These are phyloP conservation scores for Acrocera orbiculus DNA, from an alignment of 2,888 invertebrate species.

Conservation along the genomic window DNA sequence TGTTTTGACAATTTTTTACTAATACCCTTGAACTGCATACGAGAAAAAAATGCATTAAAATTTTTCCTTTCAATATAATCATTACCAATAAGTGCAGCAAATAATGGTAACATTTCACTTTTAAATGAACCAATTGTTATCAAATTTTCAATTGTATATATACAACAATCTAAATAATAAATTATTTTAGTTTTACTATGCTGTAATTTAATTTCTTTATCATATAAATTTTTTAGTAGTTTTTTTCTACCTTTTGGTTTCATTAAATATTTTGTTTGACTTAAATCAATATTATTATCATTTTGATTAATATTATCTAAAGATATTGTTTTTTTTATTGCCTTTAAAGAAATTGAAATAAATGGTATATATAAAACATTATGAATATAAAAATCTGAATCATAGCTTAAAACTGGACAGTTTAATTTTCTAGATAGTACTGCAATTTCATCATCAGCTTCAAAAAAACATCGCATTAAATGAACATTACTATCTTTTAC, in stretches of 20 bases:
- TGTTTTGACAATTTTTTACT: conserved; percentile 34
- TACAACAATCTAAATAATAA: conserved; percentile 40
- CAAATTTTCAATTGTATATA: conserved; percentile 55
- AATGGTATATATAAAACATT: conserved; percentile 69
- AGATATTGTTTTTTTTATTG: conserved; percentile 15
- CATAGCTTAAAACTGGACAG: conserved; percentile 79
- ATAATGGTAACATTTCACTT: conserved; percentile 50
- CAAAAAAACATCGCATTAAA: conserved; percentile 60
- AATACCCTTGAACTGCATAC: conserved; percentile 35
- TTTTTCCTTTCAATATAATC: conserved; percentile 58
- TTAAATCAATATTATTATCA: conserved; percentile 9
- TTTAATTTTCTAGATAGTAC: conserved; percentile 55
- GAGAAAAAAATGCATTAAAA: conserved; percentile 52
- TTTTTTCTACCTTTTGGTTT: conserved; percentile 20
- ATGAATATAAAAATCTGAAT: conserved; percentile 88
- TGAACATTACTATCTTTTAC: conserved; percentile 45
- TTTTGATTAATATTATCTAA: conserved; percentile 9
- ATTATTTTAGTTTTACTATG: conserved; percentile 15
- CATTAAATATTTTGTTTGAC: conserved; percentile 21
- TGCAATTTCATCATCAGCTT: conserved; percentile 81
- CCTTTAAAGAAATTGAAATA: conserved; percentile 40
- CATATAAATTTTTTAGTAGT: background rate
- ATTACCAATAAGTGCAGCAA: conserved; percentile 74
- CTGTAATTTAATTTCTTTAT: background rate
- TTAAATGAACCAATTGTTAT: conserved; percentile 44